Percentiles rank a stretch among this genome's conserved stretches.
phyloP scores from a whole-genome alignment of 2,888 invertebrate species.

The Ochlodes sylvanus region DNA sequence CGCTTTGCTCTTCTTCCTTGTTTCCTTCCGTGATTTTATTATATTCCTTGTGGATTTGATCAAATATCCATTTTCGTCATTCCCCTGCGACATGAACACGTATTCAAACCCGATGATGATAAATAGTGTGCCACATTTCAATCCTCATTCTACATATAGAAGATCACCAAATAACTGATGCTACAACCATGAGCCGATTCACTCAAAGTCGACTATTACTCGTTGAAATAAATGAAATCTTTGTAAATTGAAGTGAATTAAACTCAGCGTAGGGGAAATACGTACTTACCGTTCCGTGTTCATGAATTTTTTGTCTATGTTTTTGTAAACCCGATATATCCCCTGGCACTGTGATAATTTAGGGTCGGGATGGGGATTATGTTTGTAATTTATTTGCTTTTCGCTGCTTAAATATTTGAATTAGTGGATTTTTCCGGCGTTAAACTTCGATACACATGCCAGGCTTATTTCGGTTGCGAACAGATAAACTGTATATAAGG shows the following conservation, averaged over 20 bases:
- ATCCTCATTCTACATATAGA: background rate
- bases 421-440: background rate
- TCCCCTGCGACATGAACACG: too few relatives aligned
- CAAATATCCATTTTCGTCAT: too few relatives aligned
- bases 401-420: slow-evolving; percentile 6
- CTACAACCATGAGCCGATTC: slow-evolving; percentile 5
- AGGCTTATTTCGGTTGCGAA: too few relatives aligned
- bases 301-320: slow-evolving; percentile 26
- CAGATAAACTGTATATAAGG: too few relatives aligned
- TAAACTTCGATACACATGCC: background rate
- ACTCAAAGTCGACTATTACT: slow-evolving; percentile 17
- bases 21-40: too few relatives aligned
- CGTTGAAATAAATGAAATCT: slow-evolving; percentile 34
- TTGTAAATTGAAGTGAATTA: slow-evolving; percentile 33
- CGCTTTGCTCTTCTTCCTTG: too few relatives aligned
- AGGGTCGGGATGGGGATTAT: slow-evolving; percentile 13
- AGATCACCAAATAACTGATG: slow-evolving; percentile 10
- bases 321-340: slow-evolving; percentile 21
- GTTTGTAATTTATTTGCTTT: slow-evolving; percentile 15
- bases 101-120: too few relatives aligned
- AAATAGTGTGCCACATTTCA: too few relatives aligned
- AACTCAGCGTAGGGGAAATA: slow-evolving; percentile 19
- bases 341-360: slow-evolving; percentile 5
- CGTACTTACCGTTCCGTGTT: slow-evolving; percentile 22
- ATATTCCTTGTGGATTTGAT: too few relatives aligned